phyloP scores from a whole-genome alignment of 2,797 vertebrate species.

The Catostomus latipinnis region DNA sequence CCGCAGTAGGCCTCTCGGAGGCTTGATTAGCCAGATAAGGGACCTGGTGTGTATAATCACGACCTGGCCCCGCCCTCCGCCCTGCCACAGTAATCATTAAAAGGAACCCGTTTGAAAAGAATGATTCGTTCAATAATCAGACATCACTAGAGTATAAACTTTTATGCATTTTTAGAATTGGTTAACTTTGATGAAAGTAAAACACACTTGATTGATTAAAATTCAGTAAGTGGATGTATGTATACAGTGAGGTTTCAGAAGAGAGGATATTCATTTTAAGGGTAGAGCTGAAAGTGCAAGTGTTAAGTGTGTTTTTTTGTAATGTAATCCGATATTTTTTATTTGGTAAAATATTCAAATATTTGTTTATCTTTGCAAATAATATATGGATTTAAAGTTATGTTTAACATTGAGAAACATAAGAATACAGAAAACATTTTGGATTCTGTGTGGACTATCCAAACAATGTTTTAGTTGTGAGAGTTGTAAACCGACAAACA shows the following conservation, averaged over 20 bases:
- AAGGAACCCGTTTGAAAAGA: too few species aligned
- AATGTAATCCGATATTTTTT: not conserved
- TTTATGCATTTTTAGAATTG: not conserved
- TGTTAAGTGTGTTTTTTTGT: not conserved
- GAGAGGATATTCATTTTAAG: not conserved
- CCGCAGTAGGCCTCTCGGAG: too few species aligned
- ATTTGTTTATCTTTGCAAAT: too few species aligned
- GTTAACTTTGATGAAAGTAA: not conserved
- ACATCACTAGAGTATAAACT: too few species aligned
- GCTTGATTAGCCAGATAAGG: too few species aligned
- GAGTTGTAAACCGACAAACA: constrained; percentile 18
- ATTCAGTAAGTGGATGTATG: constrained; percentile 1
- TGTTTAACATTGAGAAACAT: not conserved
- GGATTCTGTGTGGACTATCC: not conserved
- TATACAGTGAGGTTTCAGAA: not conserved
- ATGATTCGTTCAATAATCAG: too few species aligned
- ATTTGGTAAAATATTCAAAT: too few species aligned
- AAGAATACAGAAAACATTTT: not conserved
- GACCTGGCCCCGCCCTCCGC: too few species aligned
- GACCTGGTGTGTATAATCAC: too few species aligned
- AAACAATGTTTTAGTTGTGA: not conserved
- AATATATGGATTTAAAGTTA: too few species aligned
- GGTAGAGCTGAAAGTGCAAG: not conserved
- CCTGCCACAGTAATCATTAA: too few species aligned
- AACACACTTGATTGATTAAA: not conserved